phyloP scores from a whole-genome alignment of 2,113 vertebrate species.

The Phyllopteryx taeniolatus region DNA sequence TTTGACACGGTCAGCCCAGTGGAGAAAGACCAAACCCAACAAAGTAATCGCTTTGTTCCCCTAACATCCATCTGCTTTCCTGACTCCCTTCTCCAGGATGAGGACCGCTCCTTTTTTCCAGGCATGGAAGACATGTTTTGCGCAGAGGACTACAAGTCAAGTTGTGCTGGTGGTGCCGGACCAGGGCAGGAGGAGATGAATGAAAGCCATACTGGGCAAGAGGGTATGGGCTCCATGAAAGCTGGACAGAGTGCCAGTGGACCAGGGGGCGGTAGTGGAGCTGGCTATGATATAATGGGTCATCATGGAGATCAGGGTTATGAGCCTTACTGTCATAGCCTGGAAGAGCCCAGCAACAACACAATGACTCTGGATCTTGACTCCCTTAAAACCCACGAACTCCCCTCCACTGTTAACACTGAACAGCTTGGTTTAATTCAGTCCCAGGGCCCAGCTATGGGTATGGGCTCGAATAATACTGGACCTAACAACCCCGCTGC shows the following conservation, averaged over 20 bases:
- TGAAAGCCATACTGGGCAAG: conserved; percentile 60
- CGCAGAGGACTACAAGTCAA: conserved; percentile 83
- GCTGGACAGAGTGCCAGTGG: conserved; percentile 52
- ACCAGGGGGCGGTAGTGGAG: conserved; percentile 56
- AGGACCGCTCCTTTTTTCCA: conserved; percentile 89
- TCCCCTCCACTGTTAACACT: conserved; percentile 90
- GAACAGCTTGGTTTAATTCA: conserved; percentile 91
- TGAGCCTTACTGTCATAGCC: conserved; percentile 74
- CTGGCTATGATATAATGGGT: conserved; percentile 79
- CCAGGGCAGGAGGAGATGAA: conserved; percentile 74
- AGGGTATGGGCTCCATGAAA: conserved; percentile 68
- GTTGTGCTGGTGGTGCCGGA: conserved; percentile 73
- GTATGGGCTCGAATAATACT: conserved; percentile 62
- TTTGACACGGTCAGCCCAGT: conserved; percentile 80
- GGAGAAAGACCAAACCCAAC: conserved; percentile 75
- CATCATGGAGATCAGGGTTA: conserved; percentile 79
- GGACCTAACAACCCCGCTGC: conserved; percentile 63
- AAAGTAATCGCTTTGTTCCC: conserved; percentile 82
- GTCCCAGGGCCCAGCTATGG: conserved; percentile 72
- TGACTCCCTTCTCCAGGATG: conserved; percentile 88
- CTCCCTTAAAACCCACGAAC: conserved; percentile 82
- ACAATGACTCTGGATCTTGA: conserved; percentile 82
- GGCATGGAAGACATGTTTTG: conserved; percentile 98
- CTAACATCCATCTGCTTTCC: conserved; percentile 95
- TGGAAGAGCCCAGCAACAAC: conserved; percentile 70